Evolutionary conservation across 1,140 invertebrate species (phyloP).

Genomic region (Xylocopa sonorina): DNA sequence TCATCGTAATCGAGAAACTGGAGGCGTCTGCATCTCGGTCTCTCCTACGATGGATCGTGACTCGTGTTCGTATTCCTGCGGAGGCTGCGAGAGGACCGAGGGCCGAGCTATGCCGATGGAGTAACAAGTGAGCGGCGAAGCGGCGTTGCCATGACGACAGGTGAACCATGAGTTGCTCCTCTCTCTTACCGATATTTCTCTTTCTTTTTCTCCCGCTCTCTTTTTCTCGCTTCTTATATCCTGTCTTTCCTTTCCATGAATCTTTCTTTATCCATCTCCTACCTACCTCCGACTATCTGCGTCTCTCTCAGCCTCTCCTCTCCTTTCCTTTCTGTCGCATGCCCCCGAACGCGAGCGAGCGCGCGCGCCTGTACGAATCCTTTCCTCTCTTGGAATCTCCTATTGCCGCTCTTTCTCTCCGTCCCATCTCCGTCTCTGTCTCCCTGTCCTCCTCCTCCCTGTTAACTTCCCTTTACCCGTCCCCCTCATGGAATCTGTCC

Average conservation of each 20-base stretch:
- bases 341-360: not conserved
- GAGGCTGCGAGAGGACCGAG: conserved; percentile 78
- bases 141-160: conserved; percentile 82
- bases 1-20: conserved; percentile 28
- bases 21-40: conserved; percentile 50
- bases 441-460: conserved; percentile 25
- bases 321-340: conserved; percentile 3
- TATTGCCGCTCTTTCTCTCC: conserved; percentile 4
- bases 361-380: conserved; percentile 16
- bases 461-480: not conserved
- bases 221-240: conserved; percentile 12
- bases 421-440: conserved; percentile 5
- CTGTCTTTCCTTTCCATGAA: conserved; percentile 11
- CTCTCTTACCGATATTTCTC: conserved; percentile 8
- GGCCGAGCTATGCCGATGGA: conserved; percentile 77
- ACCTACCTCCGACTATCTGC: no score
- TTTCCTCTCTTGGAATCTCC: conserved; percentile 31
- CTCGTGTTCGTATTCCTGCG: conserved; percentile 70
- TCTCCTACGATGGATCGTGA: conserved; percentile 72
- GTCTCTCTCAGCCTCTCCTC: conserved; percentile 2
- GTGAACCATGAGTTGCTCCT: conserved; percentile 75
- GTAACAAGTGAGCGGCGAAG: conserved; percentile 82
- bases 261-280: not conserved
- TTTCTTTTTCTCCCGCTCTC: conserved; percentile 2
- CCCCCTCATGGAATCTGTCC: conserved; percentile 18